Evolutionary conservation across 2,888 invertebrate species (phyloP).

Genomic region (Dastarcus helophoroides): DNA sequence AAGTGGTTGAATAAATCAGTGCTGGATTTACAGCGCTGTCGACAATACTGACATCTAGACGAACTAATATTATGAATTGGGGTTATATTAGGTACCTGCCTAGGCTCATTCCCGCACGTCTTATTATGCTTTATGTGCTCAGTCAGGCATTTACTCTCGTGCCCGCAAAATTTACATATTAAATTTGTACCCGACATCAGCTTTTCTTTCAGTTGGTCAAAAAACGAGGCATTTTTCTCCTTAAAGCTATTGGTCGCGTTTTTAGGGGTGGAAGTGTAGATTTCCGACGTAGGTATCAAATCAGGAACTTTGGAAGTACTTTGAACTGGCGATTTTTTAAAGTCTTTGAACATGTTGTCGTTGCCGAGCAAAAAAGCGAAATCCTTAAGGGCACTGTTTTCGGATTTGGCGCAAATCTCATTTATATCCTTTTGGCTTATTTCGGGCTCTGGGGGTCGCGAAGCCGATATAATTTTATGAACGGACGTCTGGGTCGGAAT

Average conservation of each 20-base stretch:
- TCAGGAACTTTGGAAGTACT: constrained; percentile 26
- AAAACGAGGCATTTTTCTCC: constrained; percentile 67
- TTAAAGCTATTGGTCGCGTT: constrained; percentile 32
- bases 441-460: constrained; percentile 24
- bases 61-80: constrained; percentile 47
- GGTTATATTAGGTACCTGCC: constrained; percentile 16
- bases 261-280: constrained; percentile 16
- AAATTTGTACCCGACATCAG: constrained; percentile 55
- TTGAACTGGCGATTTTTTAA: constrained; percentile 12
- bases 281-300: constrained; percentile 25
- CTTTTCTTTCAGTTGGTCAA: constrained; percentile 70
- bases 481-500: constrained; percentile 37
- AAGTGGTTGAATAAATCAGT: constrained; percentile 66
- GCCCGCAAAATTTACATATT: constrained; percentile 58
- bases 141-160: constrained; percentile 69
- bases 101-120: constrained; percentile 44
- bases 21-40: constrained; percentile 77
- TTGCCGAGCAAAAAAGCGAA: constrained; percentile 41
- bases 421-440: constrained; percentile 39
- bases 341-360: constrained; percentile 32
- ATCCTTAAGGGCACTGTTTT: constrained; percentile 42
- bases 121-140: constrained; percentile 73
- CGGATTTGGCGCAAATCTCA: constrained; percentile 38
- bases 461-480: constrained; percentile 10
- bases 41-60: constrained; percentile 74